Percentiles rank a stretch among this genome's conserved stretches.
These are phyloP conservation scores for Cyphomyrus plagiostoma DNA, from an alignment of 2,113 vertebrate genomes.

Conservation along the genomic window DNA sequence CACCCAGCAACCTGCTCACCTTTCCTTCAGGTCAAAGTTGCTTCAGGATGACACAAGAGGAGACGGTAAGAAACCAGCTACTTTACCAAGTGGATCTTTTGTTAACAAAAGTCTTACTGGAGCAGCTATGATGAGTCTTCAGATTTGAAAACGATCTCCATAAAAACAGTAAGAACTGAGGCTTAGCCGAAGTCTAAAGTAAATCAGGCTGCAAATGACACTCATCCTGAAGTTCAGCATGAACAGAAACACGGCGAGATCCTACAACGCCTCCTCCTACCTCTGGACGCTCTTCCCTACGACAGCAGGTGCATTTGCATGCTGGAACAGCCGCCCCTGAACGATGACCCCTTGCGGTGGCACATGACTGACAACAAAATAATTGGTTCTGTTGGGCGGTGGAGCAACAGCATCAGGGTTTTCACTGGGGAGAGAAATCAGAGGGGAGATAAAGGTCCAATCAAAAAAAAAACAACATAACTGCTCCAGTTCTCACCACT, in stretches of 20 bases:
- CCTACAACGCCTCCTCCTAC: conserved; percentile 48
- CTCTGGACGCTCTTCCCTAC: conserved; percentile 81
- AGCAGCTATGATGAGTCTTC: not conserved
- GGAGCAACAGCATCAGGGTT: conserved; percentile 59
- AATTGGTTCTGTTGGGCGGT: conserved; percentile 53
- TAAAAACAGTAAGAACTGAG: not conserved
- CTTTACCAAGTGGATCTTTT: not conserved
- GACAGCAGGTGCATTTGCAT: conserved; percentile 62
- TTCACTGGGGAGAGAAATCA: conserved; percentile 58
- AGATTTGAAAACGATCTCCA: not conserved
- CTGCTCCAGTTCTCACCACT: not conserved
- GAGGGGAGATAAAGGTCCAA: too few relatives aligned
- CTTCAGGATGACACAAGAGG: conserved; percentile 59
- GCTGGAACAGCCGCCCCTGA: conserved; percentile 82
- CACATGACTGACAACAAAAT: conserved; percentile 46
- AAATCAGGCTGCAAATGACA: not conserved
- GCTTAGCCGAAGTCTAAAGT: not conserved
- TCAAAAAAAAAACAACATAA: not conserved
- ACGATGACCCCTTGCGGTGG: conserved; percentile 68
- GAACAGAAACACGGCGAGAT: not conserved
- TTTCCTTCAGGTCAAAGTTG: conserved; percentile 75
- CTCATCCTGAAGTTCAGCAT: not conserved
- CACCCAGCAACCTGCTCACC: conserved; percentile 59
- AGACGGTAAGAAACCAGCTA: conserved; percentile 12
- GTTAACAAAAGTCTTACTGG: not conserved